A percentile compares a stretch with the other conserved stretches of the same genome.
These are phyloP conservation scores for Malurus melanocephalus DNA, from an alignment of 2,113 vertebrate species.

Conservation along the genomic window DNA sequence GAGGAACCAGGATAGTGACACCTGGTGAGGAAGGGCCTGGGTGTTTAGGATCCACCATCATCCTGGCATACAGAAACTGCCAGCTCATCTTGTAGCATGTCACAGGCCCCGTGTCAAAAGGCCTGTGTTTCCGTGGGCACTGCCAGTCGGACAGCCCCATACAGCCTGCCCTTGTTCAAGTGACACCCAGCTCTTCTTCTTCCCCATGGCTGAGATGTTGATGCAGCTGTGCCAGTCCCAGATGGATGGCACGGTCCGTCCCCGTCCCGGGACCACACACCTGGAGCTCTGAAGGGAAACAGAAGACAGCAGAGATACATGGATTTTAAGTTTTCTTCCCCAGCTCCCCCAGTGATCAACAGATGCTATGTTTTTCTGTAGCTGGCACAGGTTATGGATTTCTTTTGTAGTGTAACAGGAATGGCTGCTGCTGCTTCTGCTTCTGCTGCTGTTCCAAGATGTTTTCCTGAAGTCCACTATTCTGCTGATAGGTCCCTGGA, in stretches of 20 bases:
- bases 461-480: conserved; percentile 42
- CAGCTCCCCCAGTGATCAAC: conserved; percentile 46
- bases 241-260: neutral
- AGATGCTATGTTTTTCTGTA: conserved; percentile 66
- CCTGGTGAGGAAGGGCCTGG: neutral
- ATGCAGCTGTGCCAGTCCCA: conserved; percentile 45
- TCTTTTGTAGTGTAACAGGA: conserved; percentile 60
- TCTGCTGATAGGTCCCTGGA: neutral
- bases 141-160: conserved; percentile 5
- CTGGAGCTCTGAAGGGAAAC: conserved; percentile 25
- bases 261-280: neutral
- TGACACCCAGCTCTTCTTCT: neutral
- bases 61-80: neutral
- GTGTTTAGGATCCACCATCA: neutral
- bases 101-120: neutral
- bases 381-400: conserved; percentile 56
- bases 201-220: conserved; percentile 17
- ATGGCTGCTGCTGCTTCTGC: conserved; percentile 44
- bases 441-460: conserved; percentile 29
- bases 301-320: neutral
- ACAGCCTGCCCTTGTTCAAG: conserved; percentile 40
- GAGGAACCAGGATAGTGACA: neutral
- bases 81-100: neutral
- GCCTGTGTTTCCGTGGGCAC: neutral
- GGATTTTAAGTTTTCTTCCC: neutral